Evolutionary conservation across 2,888 invertebrate genomes (phyloP).

Genomic region (Amphipyra tragopoginis): DNA sequence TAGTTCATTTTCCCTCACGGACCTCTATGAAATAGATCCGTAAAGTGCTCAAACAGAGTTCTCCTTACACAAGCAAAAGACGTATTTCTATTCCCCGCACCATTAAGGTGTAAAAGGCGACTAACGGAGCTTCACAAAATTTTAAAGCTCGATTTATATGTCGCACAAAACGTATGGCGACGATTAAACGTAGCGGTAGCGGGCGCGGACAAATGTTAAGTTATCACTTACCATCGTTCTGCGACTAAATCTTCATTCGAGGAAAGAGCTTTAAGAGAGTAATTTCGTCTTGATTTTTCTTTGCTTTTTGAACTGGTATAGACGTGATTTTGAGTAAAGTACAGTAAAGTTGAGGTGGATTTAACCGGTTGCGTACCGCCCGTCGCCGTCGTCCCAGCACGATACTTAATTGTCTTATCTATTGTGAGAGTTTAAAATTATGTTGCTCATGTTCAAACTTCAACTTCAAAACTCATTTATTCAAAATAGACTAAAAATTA

Average conservation of each 20-base stretch:
- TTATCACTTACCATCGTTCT: conserved; percentile 54
- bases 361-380: too few species aligned
- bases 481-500: too few species aligned
- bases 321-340: not conserved
- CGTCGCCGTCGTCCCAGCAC: too few species aligned
- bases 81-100: conserved; percentile 38
- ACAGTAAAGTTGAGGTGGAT: too few species aligned
- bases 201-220: conserved; percentile 61
- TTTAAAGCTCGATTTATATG: conserved; percentile 65
- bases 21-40: conserved; percentile 7
- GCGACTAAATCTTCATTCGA: conserved; percentile 53
- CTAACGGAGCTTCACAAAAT: conserved; percentile 53
- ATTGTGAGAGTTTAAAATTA: too few species aligned
- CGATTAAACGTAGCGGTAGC: conserved; percentile 62
- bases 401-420: too few species aligned
- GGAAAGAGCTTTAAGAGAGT: conserved; percentile 26
- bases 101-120: conserved; percentile 44
- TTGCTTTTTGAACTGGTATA: conserved; percentile 4
- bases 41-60: conserved; percentile 16
- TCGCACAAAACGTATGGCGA: conserved; percentile 62
- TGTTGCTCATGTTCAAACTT: too few species aligned
- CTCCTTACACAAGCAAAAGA: conserved; percentile 14
- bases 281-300: conserved; percentile 28
- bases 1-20: not conserved
- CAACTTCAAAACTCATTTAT: too few species aligned